Percentiles rank a stretch among this genome's conserved stretches.
Conservation (phyloP, 2,113 vertebrate genomes). For the Cephalopterus ornatus region DNA sequence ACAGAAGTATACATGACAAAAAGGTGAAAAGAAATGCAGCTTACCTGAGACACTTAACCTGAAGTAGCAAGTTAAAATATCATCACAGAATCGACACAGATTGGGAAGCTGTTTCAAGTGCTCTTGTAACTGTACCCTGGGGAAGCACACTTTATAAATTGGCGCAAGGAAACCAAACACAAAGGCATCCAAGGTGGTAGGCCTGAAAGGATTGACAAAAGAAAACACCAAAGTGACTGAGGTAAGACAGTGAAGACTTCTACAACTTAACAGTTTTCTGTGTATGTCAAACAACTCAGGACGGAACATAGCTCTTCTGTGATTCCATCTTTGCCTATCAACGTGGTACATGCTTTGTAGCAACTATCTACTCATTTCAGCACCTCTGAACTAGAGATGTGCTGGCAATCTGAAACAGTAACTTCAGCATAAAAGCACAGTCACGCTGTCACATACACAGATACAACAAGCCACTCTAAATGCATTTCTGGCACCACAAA, state of each 20-base stretch:
- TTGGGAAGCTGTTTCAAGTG: conserved; percentile 92
- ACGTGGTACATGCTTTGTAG: not conserved
- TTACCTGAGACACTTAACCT: conserved; percentile 79
- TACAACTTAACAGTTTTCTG: not conserved
- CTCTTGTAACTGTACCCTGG: conserved; percentile 87
- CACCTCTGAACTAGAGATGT: not conserved
- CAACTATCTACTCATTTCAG: not conserved
- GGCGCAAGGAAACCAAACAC: conserved; percentile 94
- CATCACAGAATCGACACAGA: conserved; percentile 89
- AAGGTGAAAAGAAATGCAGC: not conserved
- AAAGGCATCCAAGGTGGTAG: conserved; percentile 93
- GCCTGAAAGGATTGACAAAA: conserved; percentile 71
- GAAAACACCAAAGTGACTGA: not conserved
- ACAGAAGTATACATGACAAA: not conserved
- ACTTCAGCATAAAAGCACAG: not conserved
- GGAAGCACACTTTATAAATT: conserved; percentile 87
- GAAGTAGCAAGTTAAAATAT: conserved; percentile 87
- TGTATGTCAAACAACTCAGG: not conserved
- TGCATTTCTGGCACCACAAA: not conserved
- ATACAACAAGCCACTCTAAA: not conserved
- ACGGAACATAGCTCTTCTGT: not conserved
- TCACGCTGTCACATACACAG: not conserved
- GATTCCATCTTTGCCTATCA: not conserved
- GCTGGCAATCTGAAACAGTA: not conserved
- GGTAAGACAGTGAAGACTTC: not conserved